Percentiles rank a stretch among this genome's conserved stretches.
phyloP scores from a whole-genome alignment of 2,888 invertebrate genomes.

The Troglohyphantes excavatus region DNA sequence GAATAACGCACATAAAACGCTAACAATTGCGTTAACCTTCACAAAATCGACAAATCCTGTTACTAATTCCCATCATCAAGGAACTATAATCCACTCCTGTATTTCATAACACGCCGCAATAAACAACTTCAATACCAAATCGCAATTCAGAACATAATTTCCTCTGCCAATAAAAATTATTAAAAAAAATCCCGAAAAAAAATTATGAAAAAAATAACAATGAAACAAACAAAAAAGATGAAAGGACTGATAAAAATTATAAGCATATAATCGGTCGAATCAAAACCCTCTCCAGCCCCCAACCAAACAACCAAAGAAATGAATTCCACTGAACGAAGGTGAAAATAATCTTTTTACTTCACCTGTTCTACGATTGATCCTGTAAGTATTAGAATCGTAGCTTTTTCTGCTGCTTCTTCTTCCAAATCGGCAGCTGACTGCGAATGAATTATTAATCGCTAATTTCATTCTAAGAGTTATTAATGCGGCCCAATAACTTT shows the following conservation, averaged over 20 bases:
- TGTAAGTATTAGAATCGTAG: conserved; percentile 10
- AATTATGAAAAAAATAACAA: background rate
- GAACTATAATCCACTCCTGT: no score
- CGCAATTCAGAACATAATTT: background rate
- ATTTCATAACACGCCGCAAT: no score
- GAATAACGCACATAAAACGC: no score
- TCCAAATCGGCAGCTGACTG: conserved; percentile 20
- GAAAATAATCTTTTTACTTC: conserved; percentile 9
- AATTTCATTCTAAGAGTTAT: conserved; percentile 67
- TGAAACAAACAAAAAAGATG: background rate
- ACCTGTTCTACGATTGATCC: conserved; percentile 1
- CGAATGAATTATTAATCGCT: conserved; percentile 73
- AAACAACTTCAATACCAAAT: background rate
- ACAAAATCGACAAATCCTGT: no score
- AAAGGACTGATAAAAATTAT: conserved; percentile 18
- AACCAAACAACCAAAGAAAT: background rate
- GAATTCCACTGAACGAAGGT: background rate
- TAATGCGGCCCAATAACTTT: conserved; percentile 61
- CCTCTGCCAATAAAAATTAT: background rate
- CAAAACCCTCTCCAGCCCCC: background rate
- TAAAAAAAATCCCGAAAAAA: no score
- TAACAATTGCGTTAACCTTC: no score
- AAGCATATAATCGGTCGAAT: conserved; percentile 53
- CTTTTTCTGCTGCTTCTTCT: no score
- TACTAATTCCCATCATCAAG: no score